phyloP scores from a whole-genome alignment of 2,888 invertebrate genomes.

The Adela reaumurella region DNA sequence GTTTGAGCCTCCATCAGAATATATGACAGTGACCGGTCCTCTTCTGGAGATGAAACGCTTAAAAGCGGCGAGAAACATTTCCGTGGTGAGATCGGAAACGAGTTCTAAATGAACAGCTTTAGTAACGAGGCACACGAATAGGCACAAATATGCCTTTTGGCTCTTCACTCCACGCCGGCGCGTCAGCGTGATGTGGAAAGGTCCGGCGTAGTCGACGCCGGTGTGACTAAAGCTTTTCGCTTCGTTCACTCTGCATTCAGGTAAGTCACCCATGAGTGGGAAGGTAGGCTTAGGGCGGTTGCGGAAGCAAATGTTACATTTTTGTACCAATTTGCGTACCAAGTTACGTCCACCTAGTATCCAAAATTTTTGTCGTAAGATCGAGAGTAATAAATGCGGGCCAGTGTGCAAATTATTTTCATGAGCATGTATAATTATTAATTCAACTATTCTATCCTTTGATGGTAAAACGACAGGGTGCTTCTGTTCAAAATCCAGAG shows the following conservation, averaged over 20 bases:
- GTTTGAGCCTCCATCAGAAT: constrained; percentile 3
- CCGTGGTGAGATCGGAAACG: constrained; percentile 3
- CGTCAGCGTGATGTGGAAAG: constrained; percentile 2
- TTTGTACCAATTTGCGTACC: not conserved
- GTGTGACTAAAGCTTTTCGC: constrained; percentile 3
- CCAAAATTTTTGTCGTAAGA: constrained; percentile 1
- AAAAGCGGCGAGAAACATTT: constrained; percentile 1
- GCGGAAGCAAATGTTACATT: constrained; percentile 5
- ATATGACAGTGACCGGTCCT: constrained; percentile 1
- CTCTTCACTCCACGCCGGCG: constrained; percentile 2
- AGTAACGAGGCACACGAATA: constrained; percentile 5
- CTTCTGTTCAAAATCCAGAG: not conserved
- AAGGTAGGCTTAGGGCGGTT: not conserved
- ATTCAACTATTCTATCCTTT: not conserved
- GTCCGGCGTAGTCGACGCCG: constrained; percentile 8
- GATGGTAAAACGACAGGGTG: not conserved
- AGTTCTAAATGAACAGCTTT: constrained; percentile 6
- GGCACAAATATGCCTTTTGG: constrained; percentile 4
- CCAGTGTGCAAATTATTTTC: not conserved
- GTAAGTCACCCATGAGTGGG: constrained; percentile 5
- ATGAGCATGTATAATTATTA: not conserved
- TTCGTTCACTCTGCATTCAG: constrained; percentile 3
- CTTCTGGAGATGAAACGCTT: constrained; percentile 4
- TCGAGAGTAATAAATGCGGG: not conserved
- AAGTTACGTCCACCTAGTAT: not conserved